A percentile compares a stretch with the other conserved stretches of the same genome.
These are phyloP conservation scores for Lytechinus pictus DNA, from an alignment of 35 echinoderm and acorn worm species.

Conservation along the genomic window DNA sequence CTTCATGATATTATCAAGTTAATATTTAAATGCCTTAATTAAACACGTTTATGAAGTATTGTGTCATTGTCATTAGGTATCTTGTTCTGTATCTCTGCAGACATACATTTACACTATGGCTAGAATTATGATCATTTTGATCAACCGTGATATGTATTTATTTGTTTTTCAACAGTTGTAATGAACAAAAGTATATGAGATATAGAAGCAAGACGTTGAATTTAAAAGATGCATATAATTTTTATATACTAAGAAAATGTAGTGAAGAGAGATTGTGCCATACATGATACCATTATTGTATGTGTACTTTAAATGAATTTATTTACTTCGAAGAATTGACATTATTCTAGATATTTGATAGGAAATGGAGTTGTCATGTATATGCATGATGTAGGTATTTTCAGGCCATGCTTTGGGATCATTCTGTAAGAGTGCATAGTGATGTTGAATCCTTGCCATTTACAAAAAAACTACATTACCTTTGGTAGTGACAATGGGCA, in stretches of 20 bases:
- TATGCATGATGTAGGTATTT: background rate
- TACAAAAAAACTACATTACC: background rate
- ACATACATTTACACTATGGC: too few species aligned
- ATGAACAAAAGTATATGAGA: background rate
- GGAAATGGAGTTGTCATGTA: background rate
- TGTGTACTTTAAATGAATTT: too few species aligned
- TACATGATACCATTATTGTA: too few species aligned
- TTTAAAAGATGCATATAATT: background rate
- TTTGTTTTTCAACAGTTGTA: background rate
- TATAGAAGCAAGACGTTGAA: background rate
- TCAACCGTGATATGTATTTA: background rate
- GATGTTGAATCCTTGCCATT: background rate
- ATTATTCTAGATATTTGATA: background rate
- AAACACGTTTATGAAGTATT: background rate
- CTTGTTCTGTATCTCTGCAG: too few species aligned
- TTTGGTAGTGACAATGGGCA: background rate
- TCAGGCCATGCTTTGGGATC: background rate
- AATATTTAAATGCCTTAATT: background rate
- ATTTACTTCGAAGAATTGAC: background rate
- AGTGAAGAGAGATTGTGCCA: background rate
- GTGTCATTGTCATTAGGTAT: background rate
- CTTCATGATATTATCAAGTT: background rate
- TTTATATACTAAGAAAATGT: background rate
- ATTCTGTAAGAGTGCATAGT: background rate
- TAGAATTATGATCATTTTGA: too few species aligned